A percentile compares a stretch with the other conserved stretches of the same genome.
These are phyloP conservation scores for Hypselothyrea guttata DNA, from an alignment of 2,888 invertebrate genomes.

Conservation along the genomic window DNA sequence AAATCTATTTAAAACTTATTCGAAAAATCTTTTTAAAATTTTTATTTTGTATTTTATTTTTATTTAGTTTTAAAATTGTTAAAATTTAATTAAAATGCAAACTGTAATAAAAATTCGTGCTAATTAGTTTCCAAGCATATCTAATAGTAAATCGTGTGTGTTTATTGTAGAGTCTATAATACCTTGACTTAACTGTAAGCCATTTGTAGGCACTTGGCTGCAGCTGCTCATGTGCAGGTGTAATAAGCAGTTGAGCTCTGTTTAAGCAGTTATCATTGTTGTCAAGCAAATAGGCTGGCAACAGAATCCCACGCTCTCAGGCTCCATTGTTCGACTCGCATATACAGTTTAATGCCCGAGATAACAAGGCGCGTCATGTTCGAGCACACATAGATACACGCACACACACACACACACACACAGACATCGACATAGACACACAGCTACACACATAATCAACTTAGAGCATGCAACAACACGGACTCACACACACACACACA, in stretches of 20 bases:
- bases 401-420: constrained; percentile 20
- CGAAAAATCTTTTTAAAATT: no score
- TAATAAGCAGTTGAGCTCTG: constrained; percentile 35
- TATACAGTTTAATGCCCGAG: constrained; percentile 66
- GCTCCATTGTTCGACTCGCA: constrained; percentile 19
- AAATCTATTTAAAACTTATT: no score
- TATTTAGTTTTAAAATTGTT: no score
- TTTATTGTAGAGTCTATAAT: not conserved
- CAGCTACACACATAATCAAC: not conserved
- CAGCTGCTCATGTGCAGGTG: constrained; percentile 14
- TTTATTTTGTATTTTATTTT: no score
- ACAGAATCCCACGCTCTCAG: constrained; percentile 24
- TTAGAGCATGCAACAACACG: constrained; percentile 16
- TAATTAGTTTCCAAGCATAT: no score
- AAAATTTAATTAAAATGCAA: no score
- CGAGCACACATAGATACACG: constrained; percentile 25
- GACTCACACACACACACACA: not conserved
- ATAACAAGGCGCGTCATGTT: constrained; percentile 61
- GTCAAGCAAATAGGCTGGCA: constrained; percentile 56
- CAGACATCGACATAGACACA: constrained; percentile 7
- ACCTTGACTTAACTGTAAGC: not conserved
- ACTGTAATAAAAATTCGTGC: no score
- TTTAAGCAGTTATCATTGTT: constrained; percentile 57
- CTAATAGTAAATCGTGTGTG: no score
- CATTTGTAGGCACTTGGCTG: not conserved